Base-by-base conservation (phyloP, 2,797 vertebrate species). In the Aeoliscus strigatus region DNA sequence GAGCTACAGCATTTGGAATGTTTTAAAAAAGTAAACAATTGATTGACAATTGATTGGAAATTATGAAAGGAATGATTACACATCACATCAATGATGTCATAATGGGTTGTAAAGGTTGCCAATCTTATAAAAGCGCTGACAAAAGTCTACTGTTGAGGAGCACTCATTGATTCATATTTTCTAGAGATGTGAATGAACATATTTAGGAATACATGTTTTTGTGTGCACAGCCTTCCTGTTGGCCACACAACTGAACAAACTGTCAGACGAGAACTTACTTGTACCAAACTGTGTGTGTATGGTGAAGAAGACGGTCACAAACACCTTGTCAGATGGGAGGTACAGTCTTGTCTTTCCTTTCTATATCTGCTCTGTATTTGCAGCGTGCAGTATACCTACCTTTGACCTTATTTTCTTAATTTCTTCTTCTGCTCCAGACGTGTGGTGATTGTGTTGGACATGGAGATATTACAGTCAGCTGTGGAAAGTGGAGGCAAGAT, bases 381-480 rank as follows among this genome's bases (percentile, higher is more conserved):
- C 9, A 39, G 2, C 6, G 6, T 5, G 6, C 9, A 25, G 3
- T 21, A 21, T 21, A 21, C n/a, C n/a, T n/a, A 21, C 13, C 14
- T 11, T 39, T 24, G 28, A 2, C 9, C 10, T 28, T 2, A 23
- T 32, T 36, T 26, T 30, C 6, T 13, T 21, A 35, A 29, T 1
- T 12, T 27, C 6, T 5, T 12, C 6, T 30, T 39, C 6, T 17
- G 3, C 18, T 55, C 6, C 41, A 83, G 80, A 16, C 23, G 0
- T 17, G 77, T 80, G 14, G 53, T 83, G 28, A 4, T 64, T 18
- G 42, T 85, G 18, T 3, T 78, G 10, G 79, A 67, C 13, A 51
- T 85, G 51, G 76, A 82, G 5, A 21, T 86, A 8, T 24, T 86
- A 24, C 62, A 73, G 14, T 74, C 71, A 0, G 73, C 80, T 1